Conservation (phyloP, 2,888 invertebrate genomes). For the Lasioglossum vierecki region DNA sequence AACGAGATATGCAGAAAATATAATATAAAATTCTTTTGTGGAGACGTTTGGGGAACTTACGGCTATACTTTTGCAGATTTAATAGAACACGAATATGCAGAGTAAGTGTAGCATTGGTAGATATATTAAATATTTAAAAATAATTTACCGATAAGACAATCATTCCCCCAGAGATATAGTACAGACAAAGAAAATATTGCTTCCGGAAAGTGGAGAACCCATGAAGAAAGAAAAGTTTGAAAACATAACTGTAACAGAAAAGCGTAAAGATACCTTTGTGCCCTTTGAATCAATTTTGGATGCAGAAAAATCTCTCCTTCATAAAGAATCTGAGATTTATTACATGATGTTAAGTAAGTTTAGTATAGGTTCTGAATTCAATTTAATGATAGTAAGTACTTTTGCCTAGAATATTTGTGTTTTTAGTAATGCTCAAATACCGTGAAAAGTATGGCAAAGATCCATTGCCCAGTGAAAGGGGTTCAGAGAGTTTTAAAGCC, state of each 20-base stretch:
- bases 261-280: constrained; percentile 88
- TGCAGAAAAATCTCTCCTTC: constrained; percentile 79
- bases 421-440: constrained; percentile 90
- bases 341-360: constrained; percentile 88
- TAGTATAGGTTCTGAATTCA: background rate
- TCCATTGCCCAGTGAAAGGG: constrained; percentile 88
- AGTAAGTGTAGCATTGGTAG: constrained; percentile 86
- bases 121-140: background rate
- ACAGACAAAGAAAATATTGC: constrained; percentile 83
- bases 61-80: constrained; percentile 97
- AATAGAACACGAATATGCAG: constrained; percentile 91
- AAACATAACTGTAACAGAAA: constrained; percentile 87
- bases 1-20: constrained; percentile 90
- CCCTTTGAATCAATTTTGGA: constrained; percentile 89
- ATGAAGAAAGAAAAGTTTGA: constrained; percentile 84
- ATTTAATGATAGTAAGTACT: background rate
- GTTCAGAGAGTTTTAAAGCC: constrained; percentile 87
- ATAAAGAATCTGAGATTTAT: constrained; percentile 85
- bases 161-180: constrained; percentile 85
- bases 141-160: background rate
- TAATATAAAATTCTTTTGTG: constrained; percentile 93
- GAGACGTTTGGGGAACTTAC: constrained; percentile 96
- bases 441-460: constrained; percentile 89
- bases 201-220: constrained; percentile 86
- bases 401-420: constrained; percentile 16